Evolutionary conservation across 2,797 vertebrate genomes (phyloP).

Genomic region (Pelodytes ibericus): DNA sequence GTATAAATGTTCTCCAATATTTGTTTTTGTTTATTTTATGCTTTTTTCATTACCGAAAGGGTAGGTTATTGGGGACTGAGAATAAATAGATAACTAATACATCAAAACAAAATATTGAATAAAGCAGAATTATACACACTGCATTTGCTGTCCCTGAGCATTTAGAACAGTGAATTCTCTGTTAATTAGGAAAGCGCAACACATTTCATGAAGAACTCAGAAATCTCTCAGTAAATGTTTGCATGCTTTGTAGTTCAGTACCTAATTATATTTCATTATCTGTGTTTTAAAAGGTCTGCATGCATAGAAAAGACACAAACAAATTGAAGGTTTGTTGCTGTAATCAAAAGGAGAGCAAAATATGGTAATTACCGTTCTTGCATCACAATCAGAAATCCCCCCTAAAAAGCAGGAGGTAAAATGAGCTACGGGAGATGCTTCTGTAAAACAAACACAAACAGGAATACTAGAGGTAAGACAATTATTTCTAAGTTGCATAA

Average conservation of each 20-base stretch:
- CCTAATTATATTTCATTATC: slow-evolving; percentile 16
- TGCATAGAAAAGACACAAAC: slow-evolving; percentile 2
- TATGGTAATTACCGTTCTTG: neutral
- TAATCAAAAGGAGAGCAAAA: neutral
- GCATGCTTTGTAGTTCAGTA: slow-evolving; percentile 11
- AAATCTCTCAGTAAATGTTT: slow-evolving; percentile 9
- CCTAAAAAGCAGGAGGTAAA: neutral
- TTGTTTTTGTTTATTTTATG: neutral
- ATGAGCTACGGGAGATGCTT: neutral
- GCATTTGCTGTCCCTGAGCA: neutral
- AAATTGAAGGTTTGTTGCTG: slow-evolving; percentile 11
- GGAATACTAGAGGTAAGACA: neutral
- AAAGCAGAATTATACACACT: neutral
- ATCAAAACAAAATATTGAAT: neutral
- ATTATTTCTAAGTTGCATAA: no score
- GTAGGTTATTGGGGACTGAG: neutral
- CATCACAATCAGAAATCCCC: slow-evolving; percentile 9
- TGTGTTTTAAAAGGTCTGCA: slow-evolving; percentile 4
- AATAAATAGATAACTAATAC: neutral
- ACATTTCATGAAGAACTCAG: neutral
- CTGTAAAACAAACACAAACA: neutral
- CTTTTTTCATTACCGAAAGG: neutral
- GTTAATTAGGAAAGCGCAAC: slow-evolving; percentile 8
- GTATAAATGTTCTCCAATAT: neutral
- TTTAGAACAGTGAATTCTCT: neutral